Conservation (phyloP, 2,888 invertebrate species). For the Peribatodes rhomboidaria region DNA sequence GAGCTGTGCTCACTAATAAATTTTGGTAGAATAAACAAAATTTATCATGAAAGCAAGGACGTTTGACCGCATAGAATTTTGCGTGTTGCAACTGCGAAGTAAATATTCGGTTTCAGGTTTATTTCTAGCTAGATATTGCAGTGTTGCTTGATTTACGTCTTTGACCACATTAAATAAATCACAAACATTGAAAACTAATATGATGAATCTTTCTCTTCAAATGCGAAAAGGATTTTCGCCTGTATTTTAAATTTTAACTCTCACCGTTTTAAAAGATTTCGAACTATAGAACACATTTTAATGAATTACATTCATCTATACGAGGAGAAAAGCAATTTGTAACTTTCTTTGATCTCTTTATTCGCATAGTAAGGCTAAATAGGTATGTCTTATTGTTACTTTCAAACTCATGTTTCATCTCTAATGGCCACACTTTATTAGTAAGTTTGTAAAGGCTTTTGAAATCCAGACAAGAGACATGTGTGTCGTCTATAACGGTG, state of each 20-base stretch:
- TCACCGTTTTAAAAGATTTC: background rate
- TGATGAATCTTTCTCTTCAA: background rate
- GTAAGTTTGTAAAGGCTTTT: slow-evolving; percentile 22
- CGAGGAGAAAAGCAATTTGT: slow-evolving; percentile 16
- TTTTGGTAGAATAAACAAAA: slow-evolving; percentile 34
- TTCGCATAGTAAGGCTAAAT: slow-evolving; percentile 20
- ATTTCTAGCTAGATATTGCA: slow-evolving; percentile 23
- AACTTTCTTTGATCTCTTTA: slow-evolving; percentile 1
- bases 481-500: slow-evolving; percentile 15
- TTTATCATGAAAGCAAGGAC: slow-evolving; percentile 54
- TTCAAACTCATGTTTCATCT: slow-evolving; percentile 14
- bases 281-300: background rate
- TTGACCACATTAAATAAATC: background rate
- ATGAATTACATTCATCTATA: slow-evolving; percentile 1
- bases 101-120: slow-evolving; percentile 42
- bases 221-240: background rate
- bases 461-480: slow-evolving; percentile 15
- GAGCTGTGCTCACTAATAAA: slow-evolving; percentile 16
- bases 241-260: background rate
- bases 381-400: slow-evolving; percentile 6
- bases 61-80: slow-evolving; percentile 47
- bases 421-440: slow-evolving; percentile 24
- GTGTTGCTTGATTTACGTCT: slow-evolving; percentile 15
- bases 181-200: background rate
- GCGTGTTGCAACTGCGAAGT: slow-evolving; percentile 50